These are phyloP conservation scores for Octopus bimaculoides DNA, from an alignment of 1,140 invertebrate genomes.

Conservation along the genomic window DNA sequence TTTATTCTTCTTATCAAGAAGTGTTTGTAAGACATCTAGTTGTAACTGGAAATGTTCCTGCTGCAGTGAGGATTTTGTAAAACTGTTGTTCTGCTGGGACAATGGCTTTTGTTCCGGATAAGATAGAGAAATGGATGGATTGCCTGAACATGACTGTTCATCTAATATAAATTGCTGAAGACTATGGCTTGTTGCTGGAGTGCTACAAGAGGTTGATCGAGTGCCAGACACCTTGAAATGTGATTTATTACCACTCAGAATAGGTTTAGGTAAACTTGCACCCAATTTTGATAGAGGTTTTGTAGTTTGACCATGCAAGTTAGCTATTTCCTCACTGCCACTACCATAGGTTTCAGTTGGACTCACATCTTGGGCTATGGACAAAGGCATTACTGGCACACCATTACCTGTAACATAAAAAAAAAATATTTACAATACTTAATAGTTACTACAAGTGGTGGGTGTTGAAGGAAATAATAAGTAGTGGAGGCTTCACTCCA, in stretches of 20 bases:
- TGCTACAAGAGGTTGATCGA: background rate
- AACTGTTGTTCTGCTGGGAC: background rate
- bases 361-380: background rate
- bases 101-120: background rate
- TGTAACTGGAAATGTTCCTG: constrained; percentile 19
- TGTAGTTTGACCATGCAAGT: background rate
- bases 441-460: no score
- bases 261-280: background rate
- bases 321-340: background rate
- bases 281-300: background rate
- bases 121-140: background rate
- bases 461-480: no score
- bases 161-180: background rate
- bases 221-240: background rate
- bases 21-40: constrained; percentile 22
- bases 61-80: background rate
- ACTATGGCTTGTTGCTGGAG: background rate
- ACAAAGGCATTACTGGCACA: background rate
- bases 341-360: background rate
- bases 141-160: background rate
- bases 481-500: no score
- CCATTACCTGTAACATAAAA: background rate
- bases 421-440: no score
- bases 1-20: constrained; percentile 16
- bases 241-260: background rate